Conservation (phyloP, 2,888 invertebrate species). For the Drosophila incognita region DNA sequence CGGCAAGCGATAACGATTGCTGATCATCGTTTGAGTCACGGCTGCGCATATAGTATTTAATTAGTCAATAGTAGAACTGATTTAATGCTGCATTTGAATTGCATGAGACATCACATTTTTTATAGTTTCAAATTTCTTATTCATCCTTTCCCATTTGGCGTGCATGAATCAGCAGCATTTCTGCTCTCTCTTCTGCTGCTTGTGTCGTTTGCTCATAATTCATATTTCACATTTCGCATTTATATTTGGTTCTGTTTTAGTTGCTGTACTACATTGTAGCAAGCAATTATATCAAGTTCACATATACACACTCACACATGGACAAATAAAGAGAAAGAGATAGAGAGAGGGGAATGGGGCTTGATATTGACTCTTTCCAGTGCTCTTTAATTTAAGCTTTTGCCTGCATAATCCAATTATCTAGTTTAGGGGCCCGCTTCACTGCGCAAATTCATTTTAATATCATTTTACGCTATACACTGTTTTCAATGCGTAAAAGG, state of each 20-base stretch:
- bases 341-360: neutral
- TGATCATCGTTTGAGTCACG: slow-evolving; percentile 37
- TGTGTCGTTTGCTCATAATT: slow-evolving; percentile 54
- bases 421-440: slow-evolving; percentile 43
- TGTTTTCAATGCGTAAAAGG: neutral
- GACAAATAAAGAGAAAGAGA: neutral
- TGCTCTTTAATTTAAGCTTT: slow-evolving; percentile 60
- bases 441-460: slow-evolving; percentile 57
- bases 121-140: slow-evolving; percentile 21
- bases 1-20: slow-evolving; percentile 27
- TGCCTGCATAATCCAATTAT: slow-evolving; percentile 62
- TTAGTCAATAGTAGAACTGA: slow-evolving; percentile 22
- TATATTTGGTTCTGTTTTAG: slow-evolving; percentile 24
- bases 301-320: slow-evolving; percentile 1
- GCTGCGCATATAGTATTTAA: slow-evolving; percentile 18
- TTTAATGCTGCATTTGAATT: slow-evolving; percentile 9
- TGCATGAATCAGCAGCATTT: slow-evolving; percentile 63
- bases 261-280: slow-evolving; percentile 36
- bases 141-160: slow-evolving; percentile 23
- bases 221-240: slow-evolving; percentile 44
- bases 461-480: slow-evolving; percentile 20
- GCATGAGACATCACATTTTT: slow-evolving; percentile 13
- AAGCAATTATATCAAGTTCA: slow-evolving; percentile 51
- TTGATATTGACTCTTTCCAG: slow-evolving; percentile 17
- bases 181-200: slow-evolving; percentile 22